Percentiles rank a stretch among this genome's conserved stretches.
Conservation (phyloP, 2,888 invertebrate species). For the Dysmachus trigonus region DNA sequence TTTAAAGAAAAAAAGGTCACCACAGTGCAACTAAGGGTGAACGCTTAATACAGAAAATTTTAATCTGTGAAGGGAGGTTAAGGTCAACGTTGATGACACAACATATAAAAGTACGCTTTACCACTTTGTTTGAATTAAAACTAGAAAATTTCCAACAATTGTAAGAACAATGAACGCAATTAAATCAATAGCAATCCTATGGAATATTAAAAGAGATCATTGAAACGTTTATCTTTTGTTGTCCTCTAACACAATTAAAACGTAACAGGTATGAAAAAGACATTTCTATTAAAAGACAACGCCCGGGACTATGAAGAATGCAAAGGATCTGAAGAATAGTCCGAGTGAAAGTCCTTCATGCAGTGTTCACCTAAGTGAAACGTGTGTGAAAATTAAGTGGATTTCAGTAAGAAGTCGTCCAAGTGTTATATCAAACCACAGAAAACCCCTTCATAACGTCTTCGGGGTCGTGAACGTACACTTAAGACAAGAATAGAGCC, state of each 20-base stretch:
- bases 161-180: too few species aligned
- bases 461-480: not conserved
- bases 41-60: too few species aligned
- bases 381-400: not conserved
- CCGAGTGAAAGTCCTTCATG: not conserved
- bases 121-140: too few species aligned
- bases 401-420: not conserved
- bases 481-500: not conserved
- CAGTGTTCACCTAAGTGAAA: not conserved
- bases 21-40: too few species aligned
- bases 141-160: too few species aligned
- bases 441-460: not conserved
- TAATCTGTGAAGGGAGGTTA: too few species aligned
- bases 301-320: not conserved
- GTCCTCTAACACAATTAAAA: not conserved
- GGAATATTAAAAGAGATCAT: not conserved
- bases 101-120: too few species aligned
- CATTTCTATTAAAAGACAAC: not conserved
- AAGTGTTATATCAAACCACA: slow-evolving; percentile 8
- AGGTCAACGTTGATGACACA: too few species aligned
- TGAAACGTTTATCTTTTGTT: not conserved
- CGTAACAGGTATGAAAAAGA: not conserved
- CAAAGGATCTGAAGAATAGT: not conserved
- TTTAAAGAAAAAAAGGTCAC: too few species aligned
- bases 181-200: not conserved